Percentiles rank a stretch among this genome's conserved stretches.
Conservation (phyloP, 2,797 vertebrate genomes). For the Enteromius unitaeniatus region DNA sequence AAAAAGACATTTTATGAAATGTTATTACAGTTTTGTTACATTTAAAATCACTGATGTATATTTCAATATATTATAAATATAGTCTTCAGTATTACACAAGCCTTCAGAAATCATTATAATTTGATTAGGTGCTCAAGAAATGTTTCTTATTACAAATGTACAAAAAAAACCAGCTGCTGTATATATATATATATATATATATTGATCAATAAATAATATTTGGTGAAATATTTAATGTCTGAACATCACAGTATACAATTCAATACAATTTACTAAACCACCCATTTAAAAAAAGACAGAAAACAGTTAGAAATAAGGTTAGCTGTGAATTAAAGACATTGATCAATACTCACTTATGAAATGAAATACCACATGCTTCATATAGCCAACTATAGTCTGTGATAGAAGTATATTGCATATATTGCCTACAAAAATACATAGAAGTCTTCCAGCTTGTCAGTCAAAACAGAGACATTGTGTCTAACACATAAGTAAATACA, state of each 20-base stretch:
- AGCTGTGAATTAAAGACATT: background rate
- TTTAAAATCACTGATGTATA: background rate
- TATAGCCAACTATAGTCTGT: background rate
- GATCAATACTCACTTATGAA: background rate
- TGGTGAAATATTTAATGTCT: background rate
- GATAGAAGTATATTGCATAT: background rate
- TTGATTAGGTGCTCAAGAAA: background rate
- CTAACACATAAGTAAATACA: background rate
- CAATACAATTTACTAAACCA: background rate
- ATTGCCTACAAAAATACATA: background rate
- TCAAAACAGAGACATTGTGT: background rate
- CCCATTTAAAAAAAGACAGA: background rate
- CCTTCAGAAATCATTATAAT: background rate
- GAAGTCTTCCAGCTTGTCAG: background rate
- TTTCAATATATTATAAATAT: background rate
- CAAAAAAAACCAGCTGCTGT: background rate
- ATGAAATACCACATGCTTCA: background rate
- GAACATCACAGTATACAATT: background rate
- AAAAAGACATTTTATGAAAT: background rate
- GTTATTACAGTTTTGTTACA: background rate
- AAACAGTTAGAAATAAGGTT: background rate
- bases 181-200: background rate
- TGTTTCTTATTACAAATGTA: background rate
- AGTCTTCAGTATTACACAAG: background rate
- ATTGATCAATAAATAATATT: constrained; percentile 11